Percentiles rank a stretch among this genome's conserved stretches.
Conservation (phyloP, 2,797 vertebrate species). For the Sebastes nivosus region DNA sequence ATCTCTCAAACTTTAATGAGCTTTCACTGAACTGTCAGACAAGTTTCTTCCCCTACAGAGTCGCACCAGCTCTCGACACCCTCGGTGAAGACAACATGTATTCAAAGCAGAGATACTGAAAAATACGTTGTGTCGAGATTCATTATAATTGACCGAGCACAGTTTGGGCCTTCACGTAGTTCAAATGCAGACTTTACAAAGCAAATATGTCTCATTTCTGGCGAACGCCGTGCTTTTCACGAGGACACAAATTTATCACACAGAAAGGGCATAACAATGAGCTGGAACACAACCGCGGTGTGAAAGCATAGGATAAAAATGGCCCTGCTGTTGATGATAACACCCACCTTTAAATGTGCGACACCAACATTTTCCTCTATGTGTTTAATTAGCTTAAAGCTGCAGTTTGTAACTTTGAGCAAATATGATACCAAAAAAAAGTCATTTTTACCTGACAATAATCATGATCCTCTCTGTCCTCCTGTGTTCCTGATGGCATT, state of each 20-base stretch:
- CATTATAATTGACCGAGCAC: not conserved
- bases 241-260: conserved; percentile 5
- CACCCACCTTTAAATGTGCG: conserved; percentile 42
- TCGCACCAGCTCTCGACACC: not conserved
- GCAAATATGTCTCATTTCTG: conserved; percentile 5
- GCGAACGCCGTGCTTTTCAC: not conserved
- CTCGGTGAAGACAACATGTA: not conserved
- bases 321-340: conserved; percentile 24
- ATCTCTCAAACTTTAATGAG: conserved; percentile 47
- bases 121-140: not conserved
- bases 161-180: not conserved
- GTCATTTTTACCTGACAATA: too few species aligned
- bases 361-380: conserved; percentile 15
- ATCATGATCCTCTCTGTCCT: too few species aligned
- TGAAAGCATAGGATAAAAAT: conserved; percentile 36
- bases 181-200: not conserved
- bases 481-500: too few species aligned
- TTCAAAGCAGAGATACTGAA: conserved; percentile 9
- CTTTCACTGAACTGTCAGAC: conserved; percentile 23
- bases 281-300: conserved; percentile 9
- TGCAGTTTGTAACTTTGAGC: too few species aligned
- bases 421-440: too few species aligned
- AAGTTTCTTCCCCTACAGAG: not conserved
- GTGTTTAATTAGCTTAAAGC: conserved; percentile 10
- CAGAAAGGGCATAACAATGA: conserved; percentile 38